Conservation (phyloP, 2,797 vertebrate species). For the Pantherophis alleghaniensis region DNA sequence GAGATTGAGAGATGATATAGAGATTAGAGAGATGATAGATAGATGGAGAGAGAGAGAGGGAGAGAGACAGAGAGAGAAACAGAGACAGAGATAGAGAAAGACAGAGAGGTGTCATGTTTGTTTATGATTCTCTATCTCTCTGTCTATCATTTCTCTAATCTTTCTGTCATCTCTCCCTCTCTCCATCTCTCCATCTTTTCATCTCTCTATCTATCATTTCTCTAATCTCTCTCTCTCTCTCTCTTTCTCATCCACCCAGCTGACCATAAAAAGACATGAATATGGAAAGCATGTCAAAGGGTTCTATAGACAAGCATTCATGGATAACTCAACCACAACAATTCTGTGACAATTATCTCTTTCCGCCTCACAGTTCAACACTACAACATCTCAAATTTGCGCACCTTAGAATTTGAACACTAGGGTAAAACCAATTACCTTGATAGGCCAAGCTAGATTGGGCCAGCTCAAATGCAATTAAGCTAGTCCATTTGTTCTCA, state of each 20-base stretch:
- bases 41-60: no score
- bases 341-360: constrained; percentile 41
- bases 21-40: no score
- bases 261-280: background rate
- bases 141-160: no score
- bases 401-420: constrained; percentile 54
- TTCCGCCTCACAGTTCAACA: constrained; percentile 34
- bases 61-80: background rate
- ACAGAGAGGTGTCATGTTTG: background rate
- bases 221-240: background rate
- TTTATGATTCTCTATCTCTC: no score
- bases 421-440: constrained; percentile 67
- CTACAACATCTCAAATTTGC: constrained; percentile 45
- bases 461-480: constrained; percentile 71
- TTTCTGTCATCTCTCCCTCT: no score
- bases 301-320: background rate
- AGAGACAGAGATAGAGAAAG: no score
- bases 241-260: no score
- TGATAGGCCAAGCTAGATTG: constrained; percentile 58
- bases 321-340: accelerated
- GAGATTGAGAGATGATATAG: no score
- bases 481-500: constrained; percentile 57
- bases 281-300: background rate
- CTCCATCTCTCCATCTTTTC: no score
- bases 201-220: no score